These are phyloP conservation scores for Myotis vivesi DNA, from an alignment of 2,797 vertebrate genomes.

Conservation along the genomic window DNA sequence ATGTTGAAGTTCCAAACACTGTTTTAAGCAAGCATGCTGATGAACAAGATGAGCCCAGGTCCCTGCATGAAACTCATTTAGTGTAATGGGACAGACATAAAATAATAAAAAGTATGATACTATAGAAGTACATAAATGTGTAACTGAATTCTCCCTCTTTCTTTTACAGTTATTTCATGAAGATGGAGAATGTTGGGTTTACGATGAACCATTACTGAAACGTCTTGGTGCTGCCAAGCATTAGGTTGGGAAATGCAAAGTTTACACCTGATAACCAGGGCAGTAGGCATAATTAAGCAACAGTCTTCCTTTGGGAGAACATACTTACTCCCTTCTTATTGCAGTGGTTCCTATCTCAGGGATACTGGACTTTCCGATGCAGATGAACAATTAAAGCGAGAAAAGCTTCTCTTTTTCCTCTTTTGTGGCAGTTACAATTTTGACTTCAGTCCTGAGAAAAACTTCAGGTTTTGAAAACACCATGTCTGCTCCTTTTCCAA, in stretches of 20 bases:
- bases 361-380: slow-evolving; percentile 94
- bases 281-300: slow-evolving; percentile 70
- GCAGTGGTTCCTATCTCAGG: slow-evolving; percentile 98
- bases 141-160: slow-evolving; percentile 42
- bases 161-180: slow-evolving; percentile 94
- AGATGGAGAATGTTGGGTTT: slow-evolving; percentile 99
- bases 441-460: slow-evolving; percentile 71
- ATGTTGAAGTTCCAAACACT: not conserved
- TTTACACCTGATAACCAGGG: slow-evolving; percentile 68
- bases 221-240: slow-evolving; percentile 90
- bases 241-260: slow-evolving; percentile 76
- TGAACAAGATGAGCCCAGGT: not conserved
- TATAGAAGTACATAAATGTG: not conserved
- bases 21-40: not conserved
- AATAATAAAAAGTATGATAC: not conserved
- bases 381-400: slow-evolving; percentile 84
- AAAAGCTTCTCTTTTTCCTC: slow-evolving; percentile 68
- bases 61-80: not conserved
- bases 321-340: slow-evolving; percentile 82
- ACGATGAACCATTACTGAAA: slow-evolving; percentile 96
- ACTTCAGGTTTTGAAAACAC: slow-evolving; percentile 59
- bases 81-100: not conserved
- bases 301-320: slow-evolving; percentile 79
- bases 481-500: slow-evolving; percentile 46
- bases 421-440: slow-evolving; percentile 71